These are phyloP conservation scores for Alcedo atthis DNA, from an alignment of 2,797 vertebrate genomes.

Conservation along the genomic window DNA sequence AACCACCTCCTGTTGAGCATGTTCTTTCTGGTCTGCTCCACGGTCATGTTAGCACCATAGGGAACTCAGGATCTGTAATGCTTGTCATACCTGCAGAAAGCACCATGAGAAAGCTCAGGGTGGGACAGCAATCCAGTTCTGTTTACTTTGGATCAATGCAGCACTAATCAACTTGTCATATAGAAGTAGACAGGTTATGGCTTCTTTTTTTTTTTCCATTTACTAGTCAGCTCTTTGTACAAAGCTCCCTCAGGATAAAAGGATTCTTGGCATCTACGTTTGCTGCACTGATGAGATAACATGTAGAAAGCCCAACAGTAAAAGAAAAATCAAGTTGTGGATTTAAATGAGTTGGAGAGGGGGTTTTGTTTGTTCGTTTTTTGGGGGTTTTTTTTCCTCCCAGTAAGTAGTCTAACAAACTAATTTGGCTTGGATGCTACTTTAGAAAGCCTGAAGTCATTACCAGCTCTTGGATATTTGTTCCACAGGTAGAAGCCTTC, in stretches of 20 bases:
- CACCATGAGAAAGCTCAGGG: neutral
- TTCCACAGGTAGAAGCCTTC: neutral
- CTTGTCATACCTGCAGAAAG: neutral
- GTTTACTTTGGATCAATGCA: neutral
- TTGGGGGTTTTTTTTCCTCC: no score
- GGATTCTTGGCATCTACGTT: neutral
- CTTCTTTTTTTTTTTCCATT: neutral
- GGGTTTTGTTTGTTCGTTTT: no score
- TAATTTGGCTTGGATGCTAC: neutral
- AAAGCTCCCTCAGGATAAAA: neutral
- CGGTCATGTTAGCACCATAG: neutral
- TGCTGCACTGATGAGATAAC: neutral
- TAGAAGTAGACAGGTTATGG: neutral
- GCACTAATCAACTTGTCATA: neutral
- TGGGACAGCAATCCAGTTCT: neutral
- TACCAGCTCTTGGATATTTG: neutral
- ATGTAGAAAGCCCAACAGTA: neutral
- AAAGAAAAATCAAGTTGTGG: neutral
- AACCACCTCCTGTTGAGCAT: neutral
- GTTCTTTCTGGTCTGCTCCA: neutral
- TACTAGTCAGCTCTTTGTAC: neutral
- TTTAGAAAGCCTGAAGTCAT: neutral
- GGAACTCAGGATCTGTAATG: neutral
- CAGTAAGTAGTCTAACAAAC: neutral
- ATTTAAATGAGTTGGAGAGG: neutral